These are phyloP conservation scores for Drosophila biarmipes DNA, from an alignment of 1,140 invertebrate species.

Conservation along the genomic window DNA sequence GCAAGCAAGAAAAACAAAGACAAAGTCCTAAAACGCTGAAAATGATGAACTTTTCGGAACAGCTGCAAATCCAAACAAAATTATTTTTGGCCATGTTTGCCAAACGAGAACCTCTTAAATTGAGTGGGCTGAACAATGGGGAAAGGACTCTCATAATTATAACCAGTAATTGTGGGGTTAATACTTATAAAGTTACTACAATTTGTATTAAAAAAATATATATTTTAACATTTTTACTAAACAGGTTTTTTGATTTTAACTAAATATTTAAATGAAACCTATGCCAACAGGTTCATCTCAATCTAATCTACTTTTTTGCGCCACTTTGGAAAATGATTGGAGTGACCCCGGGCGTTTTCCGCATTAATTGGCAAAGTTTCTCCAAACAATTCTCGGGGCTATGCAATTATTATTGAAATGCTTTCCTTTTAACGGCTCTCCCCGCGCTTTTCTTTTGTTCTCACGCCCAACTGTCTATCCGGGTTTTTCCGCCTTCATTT, in stretches of 20 bases:
- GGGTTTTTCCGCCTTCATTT: not conserved
- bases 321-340: not conserved
- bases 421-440: conserved; percentile 13
- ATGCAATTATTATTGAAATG: conserved; percentile 58
- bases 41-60: conserved; percentile 6
- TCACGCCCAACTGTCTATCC: not conserved
- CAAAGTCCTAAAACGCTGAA: conserved; percentile 6
- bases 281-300: not conserved
- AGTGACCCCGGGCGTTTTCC: conserved; percentile 12
- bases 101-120: not conserved
- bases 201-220: too few relatives aligned
- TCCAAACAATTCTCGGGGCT: conserved; percentile 41
- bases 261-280: not conserved
- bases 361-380: conserved; percentile 64
- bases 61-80: conserved; percentile 26
- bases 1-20: conserved; percentile 11
- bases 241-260: not conserved
- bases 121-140: not conserved
- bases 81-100: conserved; percentile 33
- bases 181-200: not conserved
- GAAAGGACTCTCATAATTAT: not conserved
- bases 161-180: not conserved
- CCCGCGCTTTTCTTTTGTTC: conserved; percentile 6
- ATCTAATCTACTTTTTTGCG: not conserved
- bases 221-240: too few relatives aligned